Percentiles rank a stretch among this genome's conserved stretches.
These are phyloP conservation scores for Odiellus spinosus DNA, from an alignment of 2,888 invertebrate species.

Conservation along the genomic window DNA sequence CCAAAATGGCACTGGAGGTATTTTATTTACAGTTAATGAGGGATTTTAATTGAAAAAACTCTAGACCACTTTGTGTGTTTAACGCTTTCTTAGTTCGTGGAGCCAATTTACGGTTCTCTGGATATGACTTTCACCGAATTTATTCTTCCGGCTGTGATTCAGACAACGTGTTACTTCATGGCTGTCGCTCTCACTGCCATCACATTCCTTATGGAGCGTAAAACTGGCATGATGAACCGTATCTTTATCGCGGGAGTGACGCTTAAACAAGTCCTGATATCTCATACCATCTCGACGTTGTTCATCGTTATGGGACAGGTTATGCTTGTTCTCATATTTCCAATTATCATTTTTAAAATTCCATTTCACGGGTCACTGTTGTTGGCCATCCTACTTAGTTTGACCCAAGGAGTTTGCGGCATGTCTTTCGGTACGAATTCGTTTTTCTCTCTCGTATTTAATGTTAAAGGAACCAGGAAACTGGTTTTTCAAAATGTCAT, in stretches of 20 bases:
- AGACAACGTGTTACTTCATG: conserved; percentile 89
- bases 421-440: conserved; percentile 68
- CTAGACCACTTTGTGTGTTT: too few relatives aligned
- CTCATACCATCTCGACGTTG: conserved; percentile 85
- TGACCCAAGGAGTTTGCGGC: conserved; percentile 81
- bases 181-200: conserved; percentile 87
- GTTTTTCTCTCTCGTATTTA: neutral
- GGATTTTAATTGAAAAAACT: too few relatives aligned
- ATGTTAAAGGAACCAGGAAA: too few relatives aligned
- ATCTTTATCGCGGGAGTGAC: conserved; percentile 77
- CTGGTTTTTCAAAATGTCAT: too few relatives aligned
- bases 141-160: conserved; percentile 85
- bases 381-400: conserved; percentile 65
- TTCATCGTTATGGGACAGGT: conserved; percentile 81
- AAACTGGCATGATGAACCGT: conserved; percentile 76
- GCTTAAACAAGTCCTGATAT: conserved; percentile 77
- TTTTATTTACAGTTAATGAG: too few relatives aligned
- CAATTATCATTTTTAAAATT: conserved; percentile 76
- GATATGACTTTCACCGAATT: conserved; percentile 81
- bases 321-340: conserved; percentile 71
- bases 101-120: conserved; percentile 18
- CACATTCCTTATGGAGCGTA: conserved; percentile 73
- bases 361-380: conserved; percentile 74
- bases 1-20: too few relatives aligned
- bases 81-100: conserved; percentile 6